phyloP scores from a whole-genome alignment of 2,888 invertebrate genomes.

The Acleris laterana region DNA sequence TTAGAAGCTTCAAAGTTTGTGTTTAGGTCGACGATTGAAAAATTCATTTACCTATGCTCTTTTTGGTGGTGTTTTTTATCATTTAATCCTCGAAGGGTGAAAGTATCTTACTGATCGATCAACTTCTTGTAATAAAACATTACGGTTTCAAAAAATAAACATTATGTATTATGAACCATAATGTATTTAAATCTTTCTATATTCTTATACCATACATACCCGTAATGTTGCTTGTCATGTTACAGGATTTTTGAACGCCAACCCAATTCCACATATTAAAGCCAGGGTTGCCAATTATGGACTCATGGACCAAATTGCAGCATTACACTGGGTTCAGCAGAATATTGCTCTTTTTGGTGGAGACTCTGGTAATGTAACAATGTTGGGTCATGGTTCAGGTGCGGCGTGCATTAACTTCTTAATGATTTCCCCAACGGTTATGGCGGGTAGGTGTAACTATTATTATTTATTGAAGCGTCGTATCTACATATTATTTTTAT shows the following conservation, averaged over 20 bases:
- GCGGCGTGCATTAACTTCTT: conserved; percentile 98
- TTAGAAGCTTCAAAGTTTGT: too few relatives aligned
- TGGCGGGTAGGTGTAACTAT: conserved; percentile 78
- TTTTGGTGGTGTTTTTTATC: too few relatives aligned
- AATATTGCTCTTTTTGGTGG: conserved; percentile 98
- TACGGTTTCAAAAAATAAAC: too few relatives aligned
- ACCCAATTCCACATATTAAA: conserved; percentile 92
- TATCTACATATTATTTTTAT: background rate
- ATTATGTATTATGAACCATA: too few relatives aligned
- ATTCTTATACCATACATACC: background rate
- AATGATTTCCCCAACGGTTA: conserved; percentile 97
- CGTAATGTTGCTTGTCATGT: conserved; percentile 34
- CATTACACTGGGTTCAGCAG: conserved; percentile 98
- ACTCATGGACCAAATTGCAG: conserved; percentile 98
- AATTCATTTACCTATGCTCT: too few relatives aligned
- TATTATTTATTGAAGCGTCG: background rate
- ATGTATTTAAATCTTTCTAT: too few relatives aligned
- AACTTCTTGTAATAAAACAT: too few relatives aligned
- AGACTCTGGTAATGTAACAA: conserved; percentile 96
- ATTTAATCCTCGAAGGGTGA: too few relatives aligned
- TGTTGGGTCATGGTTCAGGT: conserved; percentile 98
- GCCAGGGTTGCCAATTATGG: conserved; percentile 98
- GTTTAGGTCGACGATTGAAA: too few relatives aligned
- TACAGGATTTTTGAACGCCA: conserved; percentile 94
- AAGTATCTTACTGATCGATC: too few relatives aligned